Base-by-base conservation (phyloP, 2,888 invertebrate species). In the Phyllotreta striolata region DNA sequence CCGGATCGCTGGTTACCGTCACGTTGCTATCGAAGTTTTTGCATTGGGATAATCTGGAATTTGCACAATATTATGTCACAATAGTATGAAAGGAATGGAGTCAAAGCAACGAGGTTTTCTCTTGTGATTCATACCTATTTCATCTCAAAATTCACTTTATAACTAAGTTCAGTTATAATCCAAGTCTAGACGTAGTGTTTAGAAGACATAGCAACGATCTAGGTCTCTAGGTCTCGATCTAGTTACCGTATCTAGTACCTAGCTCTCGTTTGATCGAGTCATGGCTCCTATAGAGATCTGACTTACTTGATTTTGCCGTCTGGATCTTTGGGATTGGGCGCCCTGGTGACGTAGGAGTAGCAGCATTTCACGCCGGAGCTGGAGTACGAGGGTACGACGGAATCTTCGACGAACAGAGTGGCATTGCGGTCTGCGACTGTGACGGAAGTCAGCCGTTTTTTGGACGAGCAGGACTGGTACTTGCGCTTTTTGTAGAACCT, bases 401-500 rank as follows among this genome's bases (percentile, higher is more conserved):
- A 70, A 12, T 72, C 60, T 63, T 81, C 75, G n/a, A 82, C 71
- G 58, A 76, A 70, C 57, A 83, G 72, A 10, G 69, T 73, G 14
- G 79, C 76, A n/a, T 70, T 72, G 64, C 78, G 77, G 64, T 76
- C 72, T 39, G 67, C 67, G 64, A 77, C 78, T 8, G 68, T 74
- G 7, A 79, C 70, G 67, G 79, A 79, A 1, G 79, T 80, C 13
- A 82, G 72, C 3, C 81, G 74, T 47, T 77, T 74, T n/a, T 73
- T 66, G 57, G 78, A 79, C 6, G 83, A 79, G 73, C 89, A 89
- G 0, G 83, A 70, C 64, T 85, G 84, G 69, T 86, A 87, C 62
- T 84, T 83, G 63, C 83, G 80, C 24, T 84, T 83, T 46, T 83
- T 83, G 64, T 86, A 84, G 66, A 84, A 84, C 63, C 82, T 79